Conservation (phyloP, 1,140 invertebrate genomes). For the Zophobas morio region DNA sequence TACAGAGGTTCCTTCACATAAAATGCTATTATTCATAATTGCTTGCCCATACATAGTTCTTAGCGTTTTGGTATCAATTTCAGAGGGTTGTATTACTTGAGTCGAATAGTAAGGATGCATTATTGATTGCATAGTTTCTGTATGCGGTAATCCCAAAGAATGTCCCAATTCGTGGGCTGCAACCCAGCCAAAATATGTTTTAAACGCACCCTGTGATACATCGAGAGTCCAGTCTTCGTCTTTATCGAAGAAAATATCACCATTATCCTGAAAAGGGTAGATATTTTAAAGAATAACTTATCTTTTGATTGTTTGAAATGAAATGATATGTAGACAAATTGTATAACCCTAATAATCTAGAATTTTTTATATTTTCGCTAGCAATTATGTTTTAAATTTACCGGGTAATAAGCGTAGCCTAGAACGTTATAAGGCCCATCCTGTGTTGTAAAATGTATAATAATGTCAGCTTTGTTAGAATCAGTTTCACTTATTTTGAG, state of each 20-base stretch:
- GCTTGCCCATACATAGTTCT: constrained; percentile 11
- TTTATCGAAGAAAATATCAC: constrained; percentile 94
- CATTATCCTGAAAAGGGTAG: constrained; percentile 70
- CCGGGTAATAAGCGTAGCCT: constrained; percentile 91
- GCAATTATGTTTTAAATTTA: constrained; percentile 59
- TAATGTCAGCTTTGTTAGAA: constrained; percentile 13
- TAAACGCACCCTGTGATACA: background rate
- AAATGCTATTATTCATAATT: background rate
- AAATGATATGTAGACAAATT: no score
- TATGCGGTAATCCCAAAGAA: constrained; percentile 89
- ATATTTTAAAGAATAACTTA: background rate
- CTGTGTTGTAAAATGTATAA: constrained; percentile 26
- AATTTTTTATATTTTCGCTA: background rate
- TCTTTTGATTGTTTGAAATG: no score
- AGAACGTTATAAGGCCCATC: constrained; percentile 89
- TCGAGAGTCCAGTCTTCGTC: constrained; percentile 80
- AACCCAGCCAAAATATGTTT: constrained; percentile 73
- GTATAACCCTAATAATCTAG: no score
- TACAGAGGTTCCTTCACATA: constrained; percentile 1
- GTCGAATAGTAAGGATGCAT: constrained; percentile 81
- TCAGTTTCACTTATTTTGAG: constrained; percentile 5
- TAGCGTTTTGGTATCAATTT: background rate
- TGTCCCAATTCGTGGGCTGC: constrained; percentile 95
- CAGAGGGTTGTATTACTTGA: background rate
- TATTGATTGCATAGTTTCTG: constrained; percentile 83